phyloP scores from a whole-genome alignment of 2,797 vertebrate genomes.

The Tragelaphus eurycerus region DNA sequence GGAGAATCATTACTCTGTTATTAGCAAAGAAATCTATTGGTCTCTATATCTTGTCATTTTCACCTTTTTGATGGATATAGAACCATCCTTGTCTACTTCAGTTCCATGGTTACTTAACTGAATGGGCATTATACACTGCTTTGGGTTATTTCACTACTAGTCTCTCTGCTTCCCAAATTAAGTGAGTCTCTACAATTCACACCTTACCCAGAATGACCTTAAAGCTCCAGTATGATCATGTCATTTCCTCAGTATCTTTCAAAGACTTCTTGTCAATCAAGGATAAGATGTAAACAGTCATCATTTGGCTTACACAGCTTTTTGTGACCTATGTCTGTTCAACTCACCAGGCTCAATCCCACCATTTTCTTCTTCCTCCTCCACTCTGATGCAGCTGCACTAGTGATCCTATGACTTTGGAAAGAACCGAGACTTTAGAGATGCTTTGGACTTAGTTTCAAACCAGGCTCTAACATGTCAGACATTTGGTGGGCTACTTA shows the following conservation, averaged over 20 bases:
- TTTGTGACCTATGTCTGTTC: not conserved
- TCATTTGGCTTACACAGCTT: not conserved
- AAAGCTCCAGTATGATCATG: not conserved
- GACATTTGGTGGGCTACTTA: not conserved
- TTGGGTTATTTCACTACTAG: not conserved
- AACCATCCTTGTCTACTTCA: not conserved
- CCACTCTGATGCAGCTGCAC: not conserved
- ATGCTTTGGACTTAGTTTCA: not conserved
- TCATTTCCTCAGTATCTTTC: not conserved
- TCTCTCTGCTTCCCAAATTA: not conserved
- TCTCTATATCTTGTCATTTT: not conserved
- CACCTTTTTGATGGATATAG: not conserved
- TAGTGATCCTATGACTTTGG: not conserved
- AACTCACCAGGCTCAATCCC: not conserved
- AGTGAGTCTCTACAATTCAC: not conserved
- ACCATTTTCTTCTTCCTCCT: not conserved
- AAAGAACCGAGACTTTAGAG: not conserved
- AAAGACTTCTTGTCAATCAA: not conserved
- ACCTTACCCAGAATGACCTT: not conserved
- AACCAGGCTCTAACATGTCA: not conserved
- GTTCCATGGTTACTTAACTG: not conserved
- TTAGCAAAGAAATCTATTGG: not conserved
- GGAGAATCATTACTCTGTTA: not conserved
- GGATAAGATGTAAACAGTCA: not conserved
- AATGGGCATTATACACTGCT: not conserved